Evolutionary conservation across 2,888 invertebrate species (phyloP).

Genomic region (Criorhina ranunculi): DNA sequence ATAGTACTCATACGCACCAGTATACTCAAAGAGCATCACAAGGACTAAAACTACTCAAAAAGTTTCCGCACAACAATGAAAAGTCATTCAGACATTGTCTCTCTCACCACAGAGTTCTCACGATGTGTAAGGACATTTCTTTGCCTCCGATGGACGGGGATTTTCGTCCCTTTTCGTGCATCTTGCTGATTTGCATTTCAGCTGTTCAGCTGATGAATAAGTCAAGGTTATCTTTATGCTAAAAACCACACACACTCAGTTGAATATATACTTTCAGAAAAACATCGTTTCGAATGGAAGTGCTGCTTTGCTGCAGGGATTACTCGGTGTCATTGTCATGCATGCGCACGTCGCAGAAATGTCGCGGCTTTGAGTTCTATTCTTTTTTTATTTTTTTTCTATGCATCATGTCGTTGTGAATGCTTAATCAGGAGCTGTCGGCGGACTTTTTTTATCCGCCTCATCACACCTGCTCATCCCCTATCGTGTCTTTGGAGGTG

Average conservation of each 20-base stretch:
- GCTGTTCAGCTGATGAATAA: conserved; percentile 49
- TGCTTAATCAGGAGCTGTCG: conserved; percentile 53
- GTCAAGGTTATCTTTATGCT: conserved; percentile 61
- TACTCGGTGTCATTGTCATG: conserved; percentile 59
- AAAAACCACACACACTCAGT: conserved; percentile 6
- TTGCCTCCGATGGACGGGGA: conserved; percentile 1
- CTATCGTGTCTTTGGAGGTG: conserved; percentile 8
- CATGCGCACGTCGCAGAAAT: conserved; percentile 60
- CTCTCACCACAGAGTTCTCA: conserved; percentile 11
- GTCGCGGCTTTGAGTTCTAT: conserved; percentile 39
- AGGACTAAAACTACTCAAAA: conserved; percentile 24
- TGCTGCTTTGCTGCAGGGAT: conserved; percentile 16
- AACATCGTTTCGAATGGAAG: conserved; percentile 27
- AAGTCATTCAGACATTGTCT: conserved; percentile 57
- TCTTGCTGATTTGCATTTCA: conserved; percentile 50
- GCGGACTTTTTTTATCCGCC: conserved; percentile 17
- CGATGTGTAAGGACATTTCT: conserved; percentile 5
- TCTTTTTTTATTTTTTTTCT: background rate
- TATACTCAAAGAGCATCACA: no score
- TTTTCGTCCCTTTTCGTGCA: conserved; percentile 1
- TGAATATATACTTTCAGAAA: conserved; percentile 4
- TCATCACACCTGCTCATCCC: background rate
- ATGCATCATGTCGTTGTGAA: conserved; percentile 33
- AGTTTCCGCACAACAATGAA: conserved; percentile 31
- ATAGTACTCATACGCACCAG: background rate